Conservation (phyloP, 2,888 invertebrate species). For the Ennomos quercinarius region DNA sequence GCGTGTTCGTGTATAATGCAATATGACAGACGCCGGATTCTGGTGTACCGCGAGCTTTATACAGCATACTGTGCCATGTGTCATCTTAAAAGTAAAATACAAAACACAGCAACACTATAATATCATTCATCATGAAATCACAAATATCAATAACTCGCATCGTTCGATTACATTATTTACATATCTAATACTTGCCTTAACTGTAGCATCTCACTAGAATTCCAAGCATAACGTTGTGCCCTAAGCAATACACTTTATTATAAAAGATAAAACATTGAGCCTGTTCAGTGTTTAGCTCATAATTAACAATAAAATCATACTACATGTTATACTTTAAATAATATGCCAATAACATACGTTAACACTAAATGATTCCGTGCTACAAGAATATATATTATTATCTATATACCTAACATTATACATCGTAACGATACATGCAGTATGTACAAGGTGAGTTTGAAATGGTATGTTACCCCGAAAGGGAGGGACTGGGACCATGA, state of each 20-base stretch:
- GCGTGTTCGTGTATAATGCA: too few relatives aligned
- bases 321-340: slow-evolving; percentile 34
- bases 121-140: slow-evolving; percentile 15
- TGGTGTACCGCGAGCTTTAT: too few relatives aligned
- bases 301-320: slow-evolving; percentile 42
- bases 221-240: slow-evolving; percentile 57
- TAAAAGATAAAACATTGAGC: slow-evolving; percentile 44
- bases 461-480: too few relatives aligned
- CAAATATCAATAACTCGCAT: slow-evolving; percentile 2
- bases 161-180: slow-evolving; percentile 23
- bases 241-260: slow-evolving; percentile 46
- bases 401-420: slow-evolving; percentile 17
- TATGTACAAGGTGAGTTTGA: too few relatives aligned
- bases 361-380: slow-evolving; percentile 44
- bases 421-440: slow-evolving; percentile 10
- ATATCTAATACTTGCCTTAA: slow-evolving; percentile 50
- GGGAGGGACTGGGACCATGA: too few relatives aligned
- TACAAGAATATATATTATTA: slow-evolving; percentile 55
- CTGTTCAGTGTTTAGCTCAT: slow-evolving; percentile 39
- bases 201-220: slow-evolving; percentile 55
- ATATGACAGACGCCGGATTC: too few relatives aligned
- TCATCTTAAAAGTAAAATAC: slow-evolving; percentile 36
- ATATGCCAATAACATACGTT: slow-evolving; percentile 46
- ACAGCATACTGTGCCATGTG: too few relatives aligned
- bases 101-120: slow-evolving; percentile 15